Evolutionary conservation across 2,888 invertebrate species (phyloP).

Genomic region (Meiosimyza decipiens): DNA sequence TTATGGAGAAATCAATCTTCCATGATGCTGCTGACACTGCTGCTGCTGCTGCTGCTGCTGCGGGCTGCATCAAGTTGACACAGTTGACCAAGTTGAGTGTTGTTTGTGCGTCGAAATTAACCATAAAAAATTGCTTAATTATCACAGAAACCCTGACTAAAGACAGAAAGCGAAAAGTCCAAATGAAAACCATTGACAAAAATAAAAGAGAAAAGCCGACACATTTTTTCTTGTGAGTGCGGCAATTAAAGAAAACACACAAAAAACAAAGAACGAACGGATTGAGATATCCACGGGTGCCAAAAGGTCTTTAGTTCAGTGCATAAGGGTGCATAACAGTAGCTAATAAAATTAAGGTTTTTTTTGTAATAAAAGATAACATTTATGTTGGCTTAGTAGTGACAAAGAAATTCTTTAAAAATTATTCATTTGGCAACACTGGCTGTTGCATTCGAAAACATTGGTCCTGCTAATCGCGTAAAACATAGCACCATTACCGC

Average conservation of each 20-base stretch:
- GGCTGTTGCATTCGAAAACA: constrained; percentile 50
- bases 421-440: constrained; percentile 24
- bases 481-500: constrained; percentile 67
- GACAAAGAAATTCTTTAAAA: no score
- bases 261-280: constrained; percentile 20
- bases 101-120: constrained; percentile 50
- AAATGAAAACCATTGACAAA: constrained; percentile 24
- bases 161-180: constrained; percentile 26
- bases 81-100: constrained; percentile 30
- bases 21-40: constrained; percentile 18
- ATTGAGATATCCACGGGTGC: constrained; percentile 33
- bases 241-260: constrained; percentile 16
- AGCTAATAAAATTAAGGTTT: no score
- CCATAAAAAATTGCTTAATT: constrained; percentile 63
- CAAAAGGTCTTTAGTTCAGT: constrained; percentile 5
- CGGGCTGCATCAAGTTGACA: constrained; percentile 46
- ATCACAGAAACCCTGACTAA: constrained; percentile 41
- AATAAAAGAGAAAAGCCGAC: constrained; percentile 41
- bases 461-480: constrained; percentile 65
- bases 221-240: background rate
- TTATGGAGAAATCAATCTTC: constrained; percentile 28
- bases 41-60: constrained; percentile 47
- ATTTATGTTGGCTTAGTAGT: no score
- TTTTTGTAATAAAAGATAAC: no score
- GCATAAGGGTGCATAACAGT: no score